A percentile compares a stretch with the other conserved stretches of the same genome.
phyloP scores from a whole-genome alignment of 2,113 vertebrate genomes.

The Taurulus bubalis region DNA sequence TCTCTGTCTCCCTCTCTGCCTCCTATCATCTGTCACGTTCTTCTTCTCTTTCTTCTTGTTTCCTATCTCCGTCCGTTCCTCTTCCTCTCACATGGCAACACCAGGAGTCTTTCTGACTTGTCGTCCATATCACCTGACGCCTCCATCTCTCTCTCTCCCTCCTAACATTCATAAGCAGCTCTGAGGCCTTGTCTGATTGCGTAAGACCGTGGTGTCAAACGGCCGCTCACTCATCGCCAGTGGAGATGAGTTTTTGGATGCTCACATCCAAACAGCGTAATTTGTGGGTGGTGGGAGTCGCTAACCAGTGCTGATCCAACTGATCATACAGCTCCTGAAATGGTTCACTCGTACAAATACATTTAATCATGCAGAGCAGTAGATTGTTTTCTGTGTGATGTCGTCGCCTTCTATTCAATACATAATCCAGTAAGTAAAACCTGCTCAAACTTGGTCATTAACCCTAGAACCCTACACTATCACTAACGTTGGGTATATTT shows the following conservation, averaged over 20 bases:
- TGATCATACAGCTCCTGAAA: no score
- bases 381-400: no score
- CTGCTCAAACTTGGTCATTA: no score
- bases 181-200: slow-evolving; percentile 54
- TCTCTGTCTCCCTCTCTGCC: background rate
- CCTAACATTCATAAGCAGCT: slow-evolving; percentile 24
- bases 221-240: slow-evolving; percentile 19
- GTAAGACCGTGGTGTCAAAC: slow-evolving; percentile 55
- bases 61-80: background rate
- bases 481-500: no score
- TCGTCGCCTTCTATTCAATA: no score
- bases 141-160: background rate
- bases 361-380: no score
- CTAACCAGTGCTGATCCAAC: slow-evolving; percentile 12
- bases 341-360: no score
- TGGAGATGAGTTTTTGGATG: no score
- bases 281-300: background rate
- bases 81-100: slow-evolving; percentile 8
- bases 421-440: no score
- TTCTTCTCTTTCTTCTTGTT: background rate
- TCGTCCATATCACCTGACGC: slow-evolving; percentile 6
- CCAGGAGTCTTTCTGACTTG: slow-evolving; percentile 9
- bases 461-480: no score
- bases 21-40: background rate
- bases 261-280: no score